Evolutionary conservation across 2,797 vertebrate genomes (phyloP).

Genomic region (Thaleichthys pacificus): DNA sequence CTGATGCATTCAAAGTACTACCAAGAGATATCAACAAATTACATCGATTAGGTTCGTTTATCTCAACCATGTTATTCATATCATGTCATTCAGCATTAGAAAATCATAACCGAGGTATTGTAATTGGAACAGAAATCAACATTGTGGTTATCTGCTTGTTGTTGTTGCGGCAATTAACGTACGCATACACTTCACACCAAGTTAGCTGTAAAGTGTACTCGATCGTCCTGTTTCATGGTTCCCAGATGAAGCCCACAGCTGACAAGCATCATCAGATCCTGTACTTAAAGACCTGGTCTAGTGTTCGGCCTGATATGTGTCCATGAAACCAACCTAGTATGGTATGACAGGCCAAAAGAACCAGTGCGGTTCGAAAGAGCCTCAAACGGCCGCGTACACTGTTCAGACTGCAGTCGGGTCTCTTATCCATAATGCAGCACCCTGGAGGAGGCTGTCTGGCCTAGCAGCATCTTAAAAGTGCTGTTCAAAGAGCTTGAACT

Average conservation of each 20-base stretch:
- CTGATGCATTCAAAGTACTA: background rate
- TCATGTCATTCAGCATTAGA: conserved; percentile 40
- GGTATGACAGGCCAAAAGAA: background rate
- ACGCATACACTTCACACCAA: too few species aligned
- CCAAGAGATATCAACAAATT: background rate
- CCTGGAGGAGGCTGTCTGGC: background rate
- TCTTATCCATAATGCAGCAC: background rate
- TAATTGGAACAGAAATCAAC: background rate
- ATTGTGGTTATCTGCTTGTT: background rate
- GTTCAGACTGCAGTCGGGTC: background rate
- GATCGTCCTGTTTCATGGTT: too few species aligned
- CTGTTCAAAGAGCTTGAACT: background rate
- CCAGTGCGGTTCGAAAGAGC: background rate
- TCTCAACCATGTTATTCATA: conserved; percentile 67
- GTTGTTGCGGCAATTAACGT: background rate
- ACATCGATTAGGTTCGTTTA: background rate
- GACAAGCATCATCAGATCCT: too few species aligned
- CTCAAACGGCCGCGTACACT: background rate
- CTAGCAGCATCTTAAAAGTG: conserved; percentile 1
- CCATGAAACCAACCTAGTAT: too few species aligned
- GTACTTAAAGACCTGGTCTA: background rate
- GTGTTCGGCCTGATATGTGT: too few species aligned
- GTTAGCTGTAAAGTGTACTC: too few species aligned
- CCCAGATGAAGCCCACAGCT: too few species aligned
- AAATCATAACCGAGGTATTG: conserved; percentile 39